phyloP scores from a whole-genome alignment of 2,113 vertebrate genomes.

The Aegotheles bennettii region DNA sequence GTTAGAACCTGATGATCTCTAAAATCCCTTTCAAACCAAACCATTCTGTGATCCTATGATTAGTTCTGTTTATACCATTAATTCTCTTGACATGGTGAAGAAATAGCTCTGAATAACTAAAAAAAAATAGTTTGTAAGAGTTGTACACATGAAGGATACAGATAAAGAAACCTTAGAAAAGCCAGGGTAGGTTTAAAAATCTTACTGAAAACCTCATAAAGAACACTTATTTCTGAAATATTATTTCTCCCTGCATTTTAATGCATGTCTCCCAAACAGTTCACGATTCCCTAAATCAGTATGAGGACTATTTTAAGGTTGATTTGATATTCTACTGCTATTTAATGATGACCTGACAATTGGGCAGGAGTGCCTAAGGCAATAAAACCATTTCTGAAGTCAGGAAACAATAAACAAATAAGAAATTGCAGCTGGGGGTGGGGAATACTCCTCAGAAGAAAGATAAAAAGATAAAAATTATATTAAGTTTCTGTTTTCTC shows the following conservation, averaged over 20 bases:
- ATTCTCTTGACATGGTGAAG: not conserved
- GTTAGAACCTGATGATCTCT: too few relatives aligned
- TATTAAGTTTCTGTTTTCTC: not conserved
- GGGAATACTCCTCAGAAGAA: not conserved
- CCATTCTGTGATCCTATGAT: too few relatives aligned
- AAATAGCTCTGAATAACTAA: not conserved
- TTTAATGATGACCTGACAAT: conserved; percentile 4
- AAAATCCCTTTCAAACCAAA: too few relatives aligned
- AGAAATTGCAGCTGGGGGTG: not conserved
- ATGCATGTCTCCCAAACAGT: not conserved
- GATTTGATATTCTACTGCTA: conserved; percentile 17
- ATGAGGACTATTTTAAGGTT: conserved; percentile 10
- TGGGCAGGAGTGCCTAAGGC: not conserved
- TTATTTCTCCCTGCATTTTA: not conserved
- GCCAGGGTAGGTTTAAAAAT: not conserved
- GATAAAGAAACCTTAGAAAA: not conserved
- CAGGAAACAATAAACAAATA: not conserved
- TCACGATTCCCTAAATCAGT: not conserved
- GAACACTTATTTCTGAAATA: not conserved
- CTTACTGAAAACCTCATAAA: not conserved
- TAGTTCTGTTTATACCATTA: not conserved
- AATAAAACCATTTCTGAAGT: conserved; percentile 35
- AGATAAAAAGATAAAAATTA: not conserved
- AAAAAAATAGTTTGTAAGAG: not conserved
- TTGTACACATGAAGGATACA: not conserved